Conservation (phyloP, 2,888 invertebrate species). For the Cantharis flavilabris region DNA sequence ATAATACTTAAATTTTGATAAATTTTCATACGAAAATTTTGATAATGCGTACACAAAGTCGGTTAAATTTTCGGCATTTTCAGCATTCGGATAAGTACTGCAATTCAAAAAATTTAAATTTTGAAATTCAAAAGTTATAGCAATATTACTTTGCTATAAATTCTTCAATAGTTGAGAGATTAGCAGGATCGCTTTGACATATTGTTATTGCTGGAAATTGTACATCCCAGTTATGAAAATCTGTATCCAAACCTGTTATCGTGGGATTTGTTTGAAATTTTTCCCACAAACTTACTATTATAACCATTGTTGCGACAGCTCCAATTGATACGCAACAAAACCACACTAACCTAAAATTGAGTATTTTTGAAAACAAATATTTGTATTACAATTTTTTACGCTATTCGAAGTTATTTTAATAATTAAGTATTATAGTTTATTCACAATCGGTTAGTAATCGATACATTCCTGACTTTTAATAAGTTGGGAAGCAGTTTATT, state of each 20-base stretch:
- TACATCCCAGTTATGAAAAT: slow-evolving; percentile 80
- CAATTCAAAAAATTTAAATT: background rate
- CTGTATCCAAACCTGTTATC: slow-evolving; percentile 78
- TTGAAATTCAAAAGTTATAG: background rate
- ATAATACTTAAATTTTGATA: slow-evolving; percentile 43
- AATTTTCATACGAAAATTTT: slow-evolving; percentile 52
- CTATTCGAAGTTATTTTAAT: no score
- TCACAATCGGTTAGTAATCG: no score
- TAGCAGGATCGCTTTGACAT: slow-evolving; percentile 55
- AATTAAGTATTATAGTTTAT: no score
- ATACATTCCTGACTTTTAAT: no score
- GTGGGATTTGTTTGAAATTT: slow-evolving; percentile 86
- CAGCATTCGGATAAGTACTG: slow-evolving; percentile 10
- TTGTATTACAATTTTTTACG: no score
- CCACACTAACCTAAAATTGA: slow-evolving; percentile 74
- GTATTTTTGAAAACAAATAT: no score
- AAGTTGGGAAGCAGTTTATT: no score
- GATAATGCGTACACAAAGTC: slow-evolving; percentile 54
- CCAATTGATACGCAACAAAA: slow-evolving; percentile 73
- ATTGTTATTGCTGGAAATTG: slow-evolving; percentile 75
- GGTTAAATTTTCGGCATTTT: slow-evolving; percentile 38
- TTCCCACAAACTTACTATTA: slow-evolving; percentile 78
- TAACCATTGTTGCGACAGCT: slow-evolving; percentile 71
- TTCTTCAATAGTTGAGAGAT: slow-evolving; percentile 39
- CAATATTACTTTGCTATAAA: slow-evolving; percentile 34